These are phyloP conservation scores for Mastomys natalensis DNA, from an alignment of 2,113 vertebrate species.

Conservation along the genomic window DNA sequence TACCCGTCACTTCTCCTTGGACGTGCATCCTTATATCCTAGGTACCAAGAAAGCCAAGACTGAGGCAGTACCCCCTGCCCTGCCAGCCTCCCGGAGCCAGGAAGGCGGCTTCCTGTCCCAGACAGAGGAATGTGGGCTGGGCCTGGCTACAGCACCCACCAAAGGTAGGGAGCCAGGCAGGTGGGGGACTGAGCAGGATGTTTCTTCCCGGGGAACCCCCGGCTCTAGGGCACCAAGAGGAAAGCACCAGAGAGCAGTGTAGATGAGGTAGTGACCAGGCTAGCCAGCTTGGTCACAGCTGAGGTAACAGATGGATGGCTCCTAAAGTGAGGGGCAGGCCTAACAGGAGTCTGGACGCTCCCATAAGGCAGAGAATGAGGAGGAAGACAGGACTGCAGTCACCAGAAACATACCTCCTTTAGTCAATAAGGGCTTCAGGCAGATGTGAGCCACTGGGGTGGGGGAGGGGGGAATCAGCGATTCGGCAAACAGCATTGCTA, in stretches of 20 bases:
- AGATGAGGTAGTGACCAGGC: accelerated
- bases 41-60: conserved; percentile 94
- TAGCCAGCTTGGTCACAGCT: not conserved
- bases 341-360: not conserved
- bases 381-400: not conserved
- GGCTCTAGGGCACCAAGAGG: not conserved
- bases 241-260: no score
- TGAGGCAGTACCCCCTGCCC: conserved; percentile 86
- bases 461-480: no score
- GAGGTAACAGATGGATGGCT: no score
- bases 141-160: conserved; percentile 79
- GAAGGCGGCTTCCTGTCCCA: conserved; percentile 91
- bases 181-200: accelerated
- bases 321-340: not conserved
- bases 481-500: not conserved
- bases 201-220: not conserved
- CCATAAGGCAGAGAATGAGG: not conserved
- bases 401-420: not conserved
- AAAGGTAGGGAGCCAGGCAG: conserved; percentile 85
- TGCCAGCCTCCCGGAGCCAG: conserved; percentile 92
- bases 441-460: not conserved
- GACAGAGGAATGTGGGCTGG: conserved; percentile 84
- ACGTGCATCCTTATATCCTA: conserved; percentile 97
- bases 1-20: conserved; percentile 96
- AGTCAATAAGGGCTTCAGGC: not conserved